Evolutionary conservation across 2,888 invertebrate genomes (phyloP).

Genomic region (Polymixis flavicincta): DNA sequence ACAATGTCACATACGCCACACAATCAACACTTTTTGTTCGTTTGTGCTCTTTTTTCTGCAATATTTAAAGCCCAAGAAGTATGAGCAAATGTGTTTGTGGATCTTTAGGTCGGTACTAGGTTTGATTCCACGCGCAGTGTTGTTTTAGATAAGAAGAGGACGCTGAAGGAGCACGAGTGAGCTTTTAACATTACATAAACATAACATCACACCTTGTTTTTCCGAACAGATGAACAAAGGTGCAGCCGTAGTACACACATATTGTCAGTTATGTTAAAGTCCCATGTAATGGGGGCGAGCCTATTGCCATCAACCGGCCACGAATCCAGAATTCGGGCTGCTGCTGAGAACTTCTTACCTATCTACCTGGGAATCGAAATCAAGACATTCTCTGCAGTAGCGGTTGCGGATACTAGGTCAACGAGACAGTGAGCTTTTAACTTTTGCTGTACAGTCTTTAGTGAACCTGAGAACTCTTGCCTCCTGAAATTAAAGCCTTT

Average conservation of each 20-base stretch:
- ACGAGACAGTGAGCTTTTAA: not conserved
- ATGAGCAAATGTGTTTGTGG: not conserved
- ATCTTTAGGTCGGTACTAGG: not conserved
- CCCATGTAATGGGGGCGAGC: too few species aligned
- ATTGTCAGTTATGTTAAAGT: too few species aligned
- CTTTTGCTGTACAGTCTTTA: not conserved
- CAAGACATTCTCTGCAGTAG: too few species aligned
- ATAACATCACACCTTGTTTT: too few species aligned
- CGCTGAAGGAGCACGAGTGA: not conserved
- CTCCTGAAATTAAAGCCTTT: not conserved
- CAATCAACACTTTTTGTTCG: constrained; percentile 45
- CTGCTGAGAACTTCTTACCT: too few species aligned
- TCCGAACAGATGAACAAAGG: too few species aligned
- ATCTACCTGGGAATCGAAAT: too few species aligned
- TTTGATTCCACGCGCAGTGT: not conserved
- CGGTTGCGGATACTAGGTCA: too few species aligned
- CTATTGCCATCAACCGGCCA: too few species aligned
- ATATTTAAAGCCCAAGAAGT: constrained; percentile 37
- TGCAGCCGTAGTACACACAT: too few species aligned
- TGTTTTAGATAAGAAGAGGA: not conserved
- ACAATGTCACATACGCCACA: constrained; percentile 56
- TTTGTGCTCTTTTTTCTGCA: constrained; percentile 12
- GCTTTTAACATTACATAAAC: not conserved
- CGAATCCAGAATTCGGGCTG: too few species aligned
- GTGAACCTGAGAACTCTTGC: not conserved